Conservation (phyloP, 2,797 vertebrate species). For the Pantherophis vulpinus region DNA sequence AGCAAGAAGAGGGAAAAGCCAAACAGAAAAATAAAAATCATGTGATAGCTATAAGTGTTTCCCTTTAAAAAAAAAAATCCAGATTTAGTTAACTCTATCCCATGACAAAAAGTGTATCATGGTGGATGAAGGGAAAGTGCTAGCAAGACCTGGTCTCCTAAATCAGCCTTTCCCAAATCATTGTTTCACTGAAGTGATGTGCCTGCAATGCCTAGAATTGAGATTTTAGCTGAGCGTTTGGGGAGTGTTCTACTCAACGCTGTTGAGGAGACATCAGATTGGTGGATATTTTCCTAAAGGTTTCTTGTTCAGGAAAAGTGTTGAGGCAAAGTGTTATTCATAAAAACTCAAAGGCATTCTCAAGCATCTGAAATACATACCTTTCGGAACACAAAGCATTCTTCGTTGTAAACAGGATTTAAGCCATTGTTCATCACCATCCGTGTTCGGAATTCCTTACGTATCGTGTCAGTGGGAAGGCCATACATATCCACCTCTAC, state of each 20-base stretch:
- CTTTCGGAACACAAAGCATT: conserved; percentile 98
- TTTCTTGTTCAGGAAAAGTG: conserved; percentile 15
- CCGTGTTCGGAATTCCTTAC: conserved; percentile 95
- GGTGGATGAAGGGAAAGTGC: neutral
- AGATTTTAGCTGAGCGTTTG: neutral
- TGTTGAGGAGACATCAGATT: neutral
- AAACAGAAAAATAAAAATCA: conserved; percentile 59
- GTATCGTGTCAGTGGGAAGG: conserved; percentile 94
- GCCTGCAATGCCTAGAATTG: neutral
- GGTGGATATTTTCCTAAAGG: neutral
- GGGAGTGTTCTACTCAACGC: neutral
- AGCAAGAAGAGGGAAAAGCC: conserved; percentile 52
- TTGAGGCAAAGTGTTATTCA: conserved; percentile 39
- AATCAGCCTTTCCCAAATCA: conserved; percentile 5
- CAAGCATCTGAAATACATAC: conserved; percentile 64
- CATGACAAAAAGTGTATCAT: conserved; percentile 3
- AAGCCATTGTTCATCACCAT: conserved; percentile 99
- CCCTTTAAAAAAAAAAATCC: conserved; percentile 40
- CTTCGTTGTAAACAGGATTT: conserved; percentile 97
- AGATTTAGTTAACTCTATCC: conserved; percentile 35
- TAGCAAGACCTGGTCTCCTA: conserved; percentile 30
- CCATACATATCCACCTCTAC: conserved; percentile 99
- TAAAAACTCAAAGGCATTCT: neutral
- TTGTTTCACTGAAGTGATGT: neutral
- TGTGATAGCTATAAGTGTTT: conserved; percentile 51